These are phyloP conservation scores for Aporophyla nigra DNA, from an alignment of 2,888 invertebrate genomes.

Conservation along the genomic window DNA sequence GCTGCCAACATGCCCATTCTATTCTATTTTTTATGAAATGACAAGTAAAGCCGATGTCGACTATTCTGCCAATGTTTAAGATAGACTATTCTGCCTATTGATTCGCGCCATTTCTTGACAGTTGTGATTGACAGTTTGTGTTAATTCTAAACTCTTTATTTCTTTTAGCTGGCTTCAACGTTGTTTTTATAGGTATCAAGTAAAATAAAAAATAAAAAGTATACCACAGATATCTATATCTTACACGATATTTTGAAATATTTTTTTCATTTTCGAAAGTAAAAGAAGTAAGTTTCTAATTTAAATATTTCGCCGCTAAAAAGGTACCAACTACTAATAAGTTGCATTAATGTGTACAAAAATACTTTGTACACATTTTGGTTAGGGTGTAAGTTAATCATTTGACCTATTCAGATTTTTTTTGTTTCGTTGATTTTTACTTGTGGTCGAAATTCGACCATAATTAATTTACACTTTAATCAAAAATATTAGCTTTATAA, in stretches of 20 bases:
- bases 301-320: not conserved
- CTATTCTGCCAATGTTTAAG: no score
- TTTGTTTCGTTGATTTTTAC: no score
- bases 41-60: no score
- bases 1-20: conserved; percentile 43
- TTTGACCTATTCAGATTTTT: no score
- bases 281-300: no score
- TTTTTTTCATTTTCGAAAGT: not conserved
- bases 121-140: conserved; percentile 39
- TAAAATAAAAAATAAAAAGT: no score
- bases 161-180: not conserved
- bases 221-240: no score
- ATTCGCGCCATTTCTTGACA: conserved; percentile 42
- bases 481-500: no score
- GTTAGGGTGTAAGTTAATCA: not conserved
- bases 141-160: conserved; percentile 23
- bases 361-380: not conserved
- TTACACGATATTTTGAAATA: not conserved
- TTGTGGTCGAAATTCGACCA: no score
- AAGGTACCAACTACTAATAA: not conserved
- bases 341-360: not conserved
- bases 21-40: no score
- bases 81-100: no score
- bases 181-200: not conserved
- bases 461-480: no score